These are phyloP conservation scores for Coecobrya sp. DNA, from an alignment of 2,888 invertebrate genomes.

Conservation along the genomic window DNA sequence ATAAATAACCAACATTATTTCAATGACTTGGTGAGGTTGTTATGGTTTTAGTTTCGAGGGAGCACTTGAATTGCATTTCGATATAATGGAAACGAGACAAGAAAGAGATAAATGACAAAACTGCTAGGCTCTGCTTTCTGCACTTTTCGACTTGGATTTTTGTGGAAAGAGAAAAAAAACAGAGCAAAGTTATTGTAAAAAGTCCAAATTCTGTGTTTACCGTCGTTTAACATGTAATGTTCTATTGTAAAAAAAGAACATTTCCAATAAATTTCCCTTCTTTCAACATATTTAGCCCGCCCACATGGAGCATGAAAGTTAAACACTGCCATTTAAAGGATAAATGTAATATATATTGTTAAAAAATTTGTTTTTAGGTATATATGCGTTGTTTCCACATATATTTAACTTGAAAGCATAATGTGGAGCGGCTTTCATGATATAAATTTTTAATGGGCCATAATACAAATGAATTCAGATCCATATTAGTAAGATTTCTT, in stretches of 20 bases:
- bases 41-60: constrained; percentile 12
- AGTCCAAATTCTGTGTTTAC: constrained; percentile 28
- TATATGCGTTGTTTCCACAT: background rate
- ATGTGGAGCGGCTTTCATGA: background rate
- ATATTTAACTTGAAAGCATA: background rate
- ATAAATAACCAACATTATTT: constrained; percentile 60
- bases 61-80: constrained; percentile 30
- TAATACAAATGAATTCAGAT: background rate
- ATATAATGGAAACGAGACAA: constrained; percentile 40
- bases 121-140: background rate
- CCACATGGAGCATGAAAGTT: background rate
- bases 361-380: background rate
- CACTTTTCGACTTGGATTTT: background rate
- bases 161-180: background rate
- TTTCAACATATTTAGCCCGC: background rate
- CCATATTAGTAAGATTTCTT: background rate
- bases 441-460: background rate
- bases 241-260: constrained; percentile 11
- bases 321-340: background rate
- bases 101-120: background rate
- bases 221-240: constrained; percentile 19
- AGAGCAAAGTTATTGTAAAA: background rate
- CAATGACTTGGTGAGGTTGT: background rate
- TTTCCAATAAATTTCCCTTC: constrained; percentile 27
- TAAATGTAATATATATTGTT: background rate